Evolutionary conservation across 2,888 invertebrate genomes (phyloP).

Genomic region (Sturmia bella): DNA sequence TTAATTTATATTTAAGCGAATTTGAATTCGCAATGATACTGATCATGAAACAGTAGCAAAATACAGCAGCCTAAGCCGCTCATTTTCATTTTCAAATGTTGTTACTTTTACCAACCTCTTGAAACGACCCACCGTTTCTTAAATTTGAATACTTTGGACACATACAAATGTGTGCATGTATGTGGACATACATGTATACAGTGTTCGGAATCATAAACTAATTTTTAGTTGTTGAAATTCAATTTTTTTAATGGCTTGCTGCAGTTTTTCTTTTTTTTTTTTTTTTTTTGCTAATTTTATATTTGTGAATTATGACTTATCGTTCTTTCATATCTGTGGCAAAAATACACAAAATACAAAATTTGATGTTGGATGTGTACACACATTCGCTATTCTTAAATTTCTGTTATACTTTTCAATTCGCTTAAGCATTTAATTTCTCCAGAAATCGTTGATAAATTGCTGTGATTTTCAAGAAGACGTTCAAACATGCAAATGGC

Average conservation of each 20-base stretch:
- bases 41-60: slow-evolving; percentile 58
- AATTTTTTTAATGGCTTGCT: slow-evolving; percentile 38
- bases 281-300: slow-evolving; percentile 11
- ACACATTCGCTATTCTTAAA: not conserved
- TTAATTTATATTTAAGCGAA: slow-evolving; percentile 20
- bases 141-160: not conserved
- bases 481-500: slow-evolving; percentile 61
- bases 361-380: slow-evolving; percentile 51
- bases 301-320: slow-evolving; percentile 43
- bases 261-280: slow-evolving; percentile 1
- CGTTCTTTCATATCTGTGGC: slow-evolving; percentile 34
- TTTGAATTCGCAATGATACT: slow-evolving; percentile 31
- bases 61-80: slow-evolving; percentile 59
- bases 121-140: slow-evolving; percentile 62
- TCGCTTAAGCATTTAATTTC: slow-evolving; percentile 36
- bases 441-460: slow-evolving; percentile 60
- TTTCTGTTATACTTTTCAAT: slow-evolving; percentile 15
- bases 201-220: slow-evolving; percentile 10
- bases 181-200: not conserved
- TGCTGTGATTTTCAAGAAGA: slow-evolving; percentile 57
- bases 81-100: slow-evolving; percentile 62
- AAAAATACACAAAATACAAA: slow-evolving; percentile 65
- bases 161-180: not conserved
- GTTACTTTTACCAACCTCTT: slow-evolving; percentile 68
- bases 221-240: not conserved